Percentiles rank a stretch among this genome's conserved stretches.
phyloP scores from a whole-genome alignment of 2,797 vertebrate genomes.

The Crenichthys baileyi region DNA sequence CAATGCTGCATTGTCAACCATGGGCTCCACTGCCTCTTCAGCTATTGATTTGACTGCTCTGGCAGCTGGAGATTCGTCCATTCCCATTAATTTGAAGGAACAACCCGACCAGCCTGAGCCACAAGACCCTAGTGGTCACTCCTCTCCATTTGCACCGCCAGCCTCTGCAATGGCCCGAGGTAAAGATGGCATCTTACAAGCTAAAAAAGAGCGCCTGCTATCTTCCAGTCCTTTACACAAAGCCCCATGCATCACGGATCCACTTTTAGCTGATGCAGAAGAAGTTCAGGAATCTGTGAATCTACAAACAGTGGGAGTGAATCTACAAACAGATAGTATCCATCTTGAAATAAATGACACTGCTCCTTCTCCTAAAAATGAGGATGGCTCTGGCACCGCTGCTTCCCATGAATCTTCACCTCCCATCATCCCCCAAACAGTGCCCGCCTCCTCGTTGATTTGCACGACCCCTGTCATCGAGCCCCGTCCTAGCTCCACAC shows the following conservation, averaged over 20 bases:
- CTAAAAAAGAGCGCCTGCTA: constrained; percentile 58
- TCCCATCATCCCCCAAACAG: constrained; percentile 21
- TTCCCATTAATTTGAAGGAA: constrained; percentile 38
- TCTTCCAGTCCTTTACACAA: constrained; percentile 67
- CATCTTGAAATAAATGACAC: constrained; percentile 29
- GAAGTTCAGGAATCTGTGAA: constrained; percentile 34
- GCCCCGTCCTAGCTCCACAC: constrained; percentile 43
- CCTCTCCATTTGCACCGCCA: constrained; percentile 33
- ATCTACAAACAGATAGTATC: constrained; percentile 10
- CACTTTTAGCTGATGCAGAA: constrained; percentile 58
- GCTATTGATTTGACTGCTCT: constrained; percentile 66
- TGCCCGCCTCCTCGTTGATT: constrained; percentile 47
- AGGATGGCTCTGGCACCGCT: constrained; percentile 8
- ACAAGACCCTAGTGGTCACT: constrained; percentile 61
- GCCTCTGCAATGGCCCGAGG: constrained; percentile 14
- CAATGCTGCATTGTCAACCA: constrained; percentile 80
- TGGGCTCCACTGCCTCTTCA: constrained; percentile 87
- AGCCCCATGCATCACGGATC: constrained; percentile 51
- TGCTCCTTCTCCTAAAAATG: constrained; percentile 16
- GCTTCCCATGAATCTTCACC: constrained; percentile 32
- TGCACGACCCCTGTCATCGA: constrained; percentile 59
- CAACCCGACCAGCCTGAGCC: constrained; percentile 21
- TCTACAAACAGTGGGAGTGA: background rate
- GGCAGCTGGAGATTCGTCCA: constrained; percentile 25
- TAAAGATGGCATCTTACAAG: constrained; percentile 38